phyloP scores from a whole-genome alignment of 2,888 invertebrate species.

The Aphodius granarius region DNA sequence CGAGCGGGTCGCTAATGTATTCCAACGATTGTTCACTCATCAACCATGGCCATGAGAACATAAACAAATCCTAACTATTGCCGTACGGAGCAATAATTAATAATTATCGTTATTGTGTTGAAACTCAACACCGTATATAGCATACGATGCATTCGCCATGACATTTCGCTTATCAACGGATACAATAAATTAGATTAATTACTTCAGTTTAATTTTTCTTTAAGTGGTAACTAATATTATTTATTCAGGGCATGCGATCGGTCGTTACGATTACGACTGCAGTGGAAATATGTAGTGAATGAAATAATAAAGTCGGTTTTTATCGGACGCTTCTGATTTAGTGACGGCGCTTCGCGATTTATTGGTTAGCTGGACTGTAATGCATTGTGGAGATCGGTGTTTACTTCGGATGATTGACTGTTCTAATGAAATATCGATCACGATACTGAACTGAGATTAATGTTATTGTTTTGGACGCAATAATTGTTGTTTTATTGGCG shows the following conservation, averaged over 20 bases:
- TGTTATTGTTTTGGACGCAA: neutral
- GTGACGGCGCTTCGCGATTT: neutral
- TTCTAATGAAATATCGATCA: neutral
- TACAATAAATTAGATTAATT: neutral
- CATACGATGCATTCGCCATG: neutral
- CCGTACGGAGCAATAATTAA: constrained; percentile 9
- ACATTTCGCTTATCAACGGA: neutral
- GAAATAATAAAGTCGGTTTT: neutral
- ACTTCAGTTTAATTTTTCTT: neutral
- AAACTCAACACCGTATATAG: neutral
- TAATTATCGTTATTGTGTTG: constrained; percentile 10
- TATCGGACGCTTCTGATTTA: neutral
- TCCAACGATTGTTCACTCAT: constrained; percentile 10
- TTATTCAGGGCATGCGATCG: neutral
- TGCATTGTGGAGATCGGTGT: neutral
- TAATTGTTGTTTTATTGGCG: neutral
- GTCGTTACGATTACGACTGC: neutral
- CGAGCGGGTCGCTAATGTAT: constrained; percentile 12
- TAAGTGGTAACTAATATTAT: neutral
- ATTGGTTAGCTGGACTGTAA: neutral
- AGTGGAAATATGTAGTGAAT: neutral
- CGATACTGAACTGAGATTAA: neutral
- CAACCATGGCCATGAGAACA: constrained; percentile 4
- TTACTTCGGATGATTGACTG: neutral
- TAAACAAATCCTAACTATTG: constrained; percentile 4